phyloP scores from a whole-genome alignment of 2,888 invertebrate genomes.

The Leucania comma region DNA sequence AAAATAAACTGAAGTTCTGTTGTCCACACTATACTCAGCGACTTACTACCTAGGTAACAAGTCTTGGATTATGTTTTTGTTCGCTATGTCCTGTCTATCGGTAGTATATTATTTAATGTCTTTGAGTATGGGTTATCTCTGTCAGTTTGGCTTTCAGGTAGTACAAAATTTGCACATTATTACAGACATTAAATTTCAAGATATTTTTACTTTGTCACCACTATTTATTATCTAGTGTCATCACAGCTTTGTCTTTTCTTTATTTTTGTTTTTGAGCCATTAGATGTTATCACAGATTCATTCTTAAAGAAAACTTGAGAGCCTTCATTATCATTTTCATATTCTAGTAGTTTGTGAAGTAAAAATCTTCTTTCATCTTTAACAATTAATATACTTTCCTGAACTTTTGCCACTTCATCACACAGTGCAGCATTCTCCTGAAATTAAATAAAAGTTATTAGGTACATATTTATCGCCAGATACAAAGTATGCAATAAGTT shows the following conservation, averaged over 20 bases:
- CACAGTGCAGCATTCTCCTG: conserved; percentile 96
- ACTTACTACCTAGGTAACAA: too few relatives aligned
- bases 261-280: conserved; percentile 79
- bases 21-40: too few relatives aligned
- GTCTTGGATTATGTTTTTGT: too few relatives aligned
- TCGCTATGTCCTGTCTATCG: too few relatives aligned
- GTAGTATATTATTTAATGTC: not conserved
- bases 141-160: not conserved
- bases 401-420: conserved; percentile 96
- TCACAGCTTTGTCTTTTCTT: conserved; percentile 81
- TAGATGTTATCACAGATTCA: conserved; percentile 71
- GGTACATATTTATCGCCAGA: not conserved
- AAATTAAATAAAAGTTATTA: conserved; percentile 29
- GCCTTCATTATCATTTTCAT: conserved; percentile 88
- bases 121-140: not conserved
- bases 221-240: conserved; percentile 70
- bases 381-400: conserved; percentile 94
- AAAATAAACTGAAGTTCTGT: too few relatives aligned
- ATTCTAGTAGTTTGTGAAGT: conserved; percentile 93
- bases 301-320: conserved; percentile 70
- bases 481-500: not conserved
- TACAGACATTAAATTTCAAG: not conserved
- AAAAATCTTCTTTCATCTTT: conserved; percentile 96
- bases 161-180: not conserved
- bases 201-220: not conserved